A percentile compares a stretch with the other conserved stretches of the same genome.
These are phyloP conservation scores for Drosophila grimshawi DNA, from an alignment of 1,140 invertebrate genomes.

Conservation along the genomic window DNA sequence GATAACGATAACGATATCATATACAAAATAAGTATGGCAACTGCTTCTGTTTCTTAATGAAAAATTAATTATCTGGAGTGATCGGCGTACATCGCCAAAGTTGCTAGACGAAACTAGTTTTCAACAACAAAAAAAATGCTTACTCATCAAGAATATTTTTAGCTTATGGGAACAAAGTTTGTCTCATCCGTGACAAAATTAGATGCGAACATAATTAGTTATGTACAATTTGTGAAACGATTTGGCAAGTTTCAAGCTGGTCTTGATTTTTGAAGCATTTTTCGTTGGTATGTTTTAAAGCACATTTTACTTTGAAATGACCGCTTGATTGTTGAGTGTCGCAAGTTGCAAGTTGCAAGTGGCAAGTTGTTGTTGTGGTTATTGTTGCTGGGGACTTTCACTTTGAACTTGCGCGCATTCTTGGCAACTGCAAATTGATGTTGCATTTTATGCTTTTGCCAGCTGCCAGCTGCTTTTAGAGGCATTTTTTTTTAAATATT, in stretches of 20 bases:
- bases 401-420: conserved; percentile 57
- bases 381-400: conserved; percentile 22
- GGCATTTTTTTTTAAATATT: conserved; percentile 3
- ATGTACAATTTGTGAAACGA: background rate
- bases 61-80: too few relatives aligned
- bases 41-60: too few relatives aligned
- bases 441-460: conserved; percentile 25
- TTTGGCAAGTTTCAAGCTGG: background rate
- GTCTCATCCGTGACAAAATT: too few relatives aligned
- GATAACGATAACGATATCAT: too few relatives aligned
- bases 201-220: too few relatives aligned
- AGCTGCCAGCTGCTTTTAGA: conserved; percentile 9
- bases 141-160: too few relatives aligned
- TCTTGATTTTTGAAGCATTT: conserved; percentile 2
- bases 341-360: conserved; percentile 8
- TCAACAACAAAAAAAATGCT: too few relatives aligned
- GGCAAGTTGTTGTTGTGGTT: conserved; percentile 11
- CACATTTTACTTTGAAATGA: conserved; percentile 16
- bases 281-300: conserved; percentile 6
- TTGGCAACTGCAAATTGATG: conserved; percentile 29
- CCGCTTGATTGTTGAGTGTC: conserved; percentile 1
- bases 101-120: too few relatives aligned
- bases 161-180: too few relatives aligned
- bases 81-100: too few relatives aligned
- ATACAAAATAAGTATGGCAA: too few relatives aligned